Evolutionary conservation across 1,140 invertebrate species (phyloP), one percentile per base, ranked within the genome.

Genomic region (Cydia pomonella): DNA sequence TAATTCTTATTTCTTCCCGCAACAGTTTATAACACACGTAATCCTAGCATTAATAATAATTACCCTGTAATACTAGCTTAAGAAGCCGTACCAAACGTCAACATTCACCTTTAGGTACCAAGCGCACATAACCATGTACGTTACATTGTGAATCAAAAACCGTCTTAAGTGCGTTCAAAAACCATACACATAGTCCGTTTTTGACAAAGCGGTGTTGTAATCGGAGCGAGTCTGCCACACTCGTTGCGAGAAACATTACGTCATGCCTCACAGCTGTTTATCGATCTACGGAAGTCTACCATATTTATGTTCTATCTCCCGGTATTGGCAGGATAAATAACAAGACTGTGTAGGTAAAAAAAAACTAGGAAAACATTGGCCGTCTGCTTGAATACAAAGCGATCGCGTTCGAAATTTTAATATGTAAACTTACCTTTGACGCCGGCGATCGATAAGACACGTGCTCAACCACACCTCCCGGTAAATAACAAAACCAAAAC

Each of bases 391-490:
- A 50, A 50, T 13, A n/a, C 12, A 7, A n/a, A 50, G 5, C 16
- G n/a, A 13, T 75, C 21, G 12, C n/a, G 16, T 75, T 62, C 33
- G 74, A 59, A 72, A 73, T 64, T 76, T 62, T 21, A 73, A 72
- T 72, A 18, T 71, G 12, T 9, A 47, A 23, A 50, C 78, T 79
- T 23, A 79, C 78, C 78, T 77, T 25, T 69, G 47, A 73, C 75
- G 73, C 72, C 59, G 73, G 47, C 79, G 83, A 87, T 88, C 84
- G 82, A 87, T 85, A 83, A 18, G 38, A 80, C 85, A 90, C 86
- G 86, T 88, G 83, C 74, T 83, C 78, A 81, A 77, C 77, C 76
- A 76, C 78, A 76, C 77, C 77, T 75, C 76, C 75, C 76, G 75
- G 81, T 74, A 75, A 63, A 75, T 41, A 73, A 53, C 50, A 75